Evolutionary conservation across 92 coral and sea anemone genomes (phyloP).

Genomic region (Epizoanthus ramosus): DNA sequence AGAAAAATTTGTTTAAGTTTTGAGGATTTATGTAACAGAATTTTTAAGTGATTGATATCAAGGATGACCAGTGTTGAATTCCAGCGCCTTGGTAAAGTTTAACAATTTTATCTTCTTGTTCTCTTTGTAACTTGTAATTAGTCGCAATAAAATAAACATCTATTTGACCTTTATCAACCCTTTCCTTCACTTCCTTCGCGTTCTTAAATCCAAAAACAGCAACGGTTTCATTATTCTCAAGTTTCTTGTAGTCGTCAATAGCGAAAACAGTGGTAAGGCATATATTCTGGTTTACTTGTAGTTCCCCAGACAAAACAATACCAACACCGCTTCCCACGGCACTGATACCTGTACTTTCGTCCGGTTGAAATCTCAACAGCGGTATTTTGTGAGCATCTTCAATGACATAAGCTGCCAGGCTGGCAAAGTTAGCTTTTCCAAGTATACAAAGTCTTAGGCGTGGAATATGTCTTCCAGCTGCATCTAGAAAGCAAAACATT

Average conservation of each 20-base stretch:
- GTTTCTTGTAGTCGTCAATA: neutral
- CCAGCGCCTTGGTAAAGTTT: neutral
- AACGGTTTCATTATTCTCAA: neutral
- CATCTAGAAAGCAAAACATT: too few species aligned
- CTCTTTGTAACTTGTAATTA: slow-evolving; percentile 7
- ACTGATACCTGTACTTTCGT: neutral
- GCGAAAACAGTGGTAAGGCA: neutral
- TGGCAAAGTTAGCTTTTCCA: neutral
- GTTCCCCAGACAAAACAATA: neutral
- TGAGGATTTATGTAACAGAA: neutral
- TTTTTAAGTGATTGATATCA: neutral
- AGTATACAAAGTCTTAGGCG: neutral
- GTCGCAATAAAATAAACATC: neutral
- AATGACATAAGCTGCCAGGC: neutral
- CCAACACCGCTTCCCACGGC: slow-evolving; percentile 2
- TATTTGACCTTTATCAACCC: neutral
- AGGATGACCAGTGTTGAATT: slow-evolving; percentile 1
- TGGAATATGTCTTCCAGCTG: neutral
- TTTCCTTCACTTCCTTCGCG: neutral
- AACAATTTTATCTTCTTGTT: neutral
- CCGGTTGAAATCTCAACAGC: neutral
- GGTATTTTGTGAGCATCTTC: neutral
- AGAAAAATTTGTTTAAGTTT: neutral
- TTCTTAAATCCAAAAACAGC: neutral
- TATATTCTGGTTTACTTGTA: neutral